A percentile compares a stretch with the other conserved stretches of the same genome.
Evolutionary conservation across 1,140 invertebrate species (phyloP).

Genomic region (Venturia canescens): DNA sequence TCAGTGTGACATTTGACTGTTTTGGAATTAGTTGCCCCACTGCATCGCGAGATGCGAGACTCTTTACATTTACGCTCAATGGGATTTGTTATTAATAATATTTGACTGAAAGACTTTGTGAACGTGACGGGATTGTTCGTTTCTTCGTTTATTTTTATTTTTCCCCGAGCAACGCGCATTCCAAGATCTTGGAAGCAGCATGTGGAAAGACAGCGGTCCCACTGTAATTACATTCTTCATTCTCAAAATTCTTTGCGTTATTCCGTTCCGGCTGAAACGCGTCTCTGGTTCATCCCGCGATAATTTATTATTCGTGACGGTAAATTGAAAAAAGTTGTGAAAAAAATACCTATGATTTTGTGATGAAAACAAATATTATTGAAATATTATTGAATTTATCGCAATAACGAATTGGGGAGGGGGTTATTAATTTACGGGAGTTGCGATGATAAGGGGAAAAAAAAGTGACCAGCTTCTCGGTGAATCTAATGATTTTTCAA

Average conservation of each 20-base stretch:
- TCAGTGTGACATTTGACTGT: not conserved
- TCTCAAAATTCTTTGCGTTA: not conserved
- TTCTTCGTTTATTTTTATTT: not conserved
- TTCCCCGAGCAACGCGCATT: not conserved
- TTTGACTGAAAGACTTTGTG: not conserved
- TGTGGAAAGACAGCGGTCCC: slow-evolving; percentile 57
- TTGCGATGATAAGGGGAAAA: too few species aligned
- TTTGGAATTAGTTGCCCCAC: not conserved
- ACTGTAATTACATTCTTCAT: slow-evolving; percentile 52
- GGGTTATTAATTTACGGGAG: too few species aligned
- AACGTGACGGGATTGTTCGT: not conserved
- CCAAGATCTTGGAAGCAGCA: slow-evolving; percentile 35
- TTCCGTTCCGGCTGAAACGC: not conserved
- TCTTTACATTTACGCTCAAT: not conserved
- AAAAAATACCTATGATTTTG: too few species aligned
- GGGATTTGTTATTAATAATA: not conserved
- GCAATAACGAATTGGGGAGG: too few species aligned
- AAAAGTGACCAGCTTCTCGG: too few species aligned
- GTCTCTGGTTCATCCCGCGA: not conserved
- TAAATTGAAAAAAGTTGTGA: too few species aligned
- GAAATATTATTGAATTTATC: too few species aligned
- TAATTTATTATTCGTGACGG: not conserved
- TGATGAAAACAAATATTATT: too few species aligned
- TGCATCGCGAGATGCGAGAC: too few species aligned
- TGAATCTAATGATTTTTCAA: too few species aligned